Evolutionary conservation across 2,797 vertebrate genomes (phyloP), one percentile per base, ranked within the genome.

Genomic region (Melanotaenia nigrans): DNA sequence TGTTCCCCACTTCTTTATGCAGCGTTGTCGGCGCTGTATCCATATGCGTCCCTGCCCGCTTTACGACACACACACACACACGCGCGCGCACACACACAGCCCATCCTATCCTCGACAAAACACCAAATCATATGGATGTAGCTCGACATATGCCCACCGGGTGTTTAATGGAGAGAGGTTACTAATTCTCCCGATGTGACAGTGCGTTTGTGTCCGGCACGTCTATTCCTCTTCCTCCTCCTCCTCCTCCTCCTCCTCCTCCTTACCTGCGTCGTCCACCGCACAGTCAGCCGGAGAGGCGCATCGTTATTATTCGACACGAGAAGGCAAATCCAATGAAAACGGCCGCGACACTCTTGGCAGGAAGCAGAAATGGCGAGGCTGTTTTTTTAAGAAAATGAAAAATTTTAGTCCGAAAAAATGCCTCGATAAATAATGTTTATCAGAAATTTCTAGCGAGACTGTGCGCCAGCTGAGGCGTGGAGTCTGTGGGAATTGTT

Each of bases 211-310:
- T 66, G 49, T 73, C 11, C 22, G 36, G 75, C 88, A 79, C 83
- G 62, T 54, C 82, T 71, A 38, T 73, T 63, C 24, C 13, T 13
- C 84, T 67, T n/a, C n/a, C n/a, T n/a, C n/a, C n/a, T 20, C 42
- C 45, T 49, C 25, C 25, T 30, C 28, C 28, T 30, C 28, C 28
- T 30, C 28, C 28, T 13, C 84, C 68, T n/a, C 45, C 45, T 20
- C 47, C 47, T 49, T 93, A 94, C 93, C 94, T 94, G 92, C 87
- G 86, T 73, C 53, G 89, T 90, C 85, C 90, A 78, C 75, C 86
- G 86, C 79, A 55, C 89, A 71, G 65, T 86, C 92, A 88, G 76
- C 85, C 90, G 79, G 79, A 91, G 81, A 85, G 85, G 82, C 89
- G 88, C 92, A 90, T 92, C 90, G 83, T 62, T 86, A 32, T 71